Evolutionary conservation across 2,113 vertebrate species (phyloP), one percentile per base, ranked within the genome.

Genomic region (Cyprinodon brontotheroides): DNA sequence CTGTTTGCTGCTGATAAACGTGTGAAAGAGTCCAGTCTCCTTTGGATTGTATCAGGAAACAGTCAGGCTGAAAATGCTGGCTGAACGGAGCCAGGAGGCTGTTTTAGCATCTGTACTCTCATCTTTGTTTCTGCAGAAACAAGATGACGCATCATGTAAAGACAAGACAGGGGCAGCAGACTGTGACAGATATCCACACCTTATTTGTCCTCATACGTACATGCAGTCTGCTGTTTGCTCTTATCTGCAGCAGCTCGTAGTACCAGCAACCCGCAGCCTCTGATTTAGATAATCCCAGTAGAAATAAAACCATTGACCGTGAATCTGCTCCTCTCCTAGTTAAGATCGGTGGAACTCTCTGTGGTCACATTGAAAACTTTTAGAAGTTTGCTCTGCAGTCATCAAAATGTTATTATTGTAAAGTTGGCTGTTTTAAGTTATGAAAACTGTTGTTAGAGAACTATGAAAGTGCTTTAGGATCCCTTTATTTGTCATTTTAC

Each of bases 1-100:
- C 90, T 92, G 93, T 66, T 87, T 65, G 78, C 81, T 74, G 81
- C 83, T 82, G 91, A 93, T 91, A 91, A 91, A 90, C 80, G 85
- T 88, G 69, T 83, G 84, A 86, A 85, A 72, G 85, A 86, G 85
- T 90, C 80, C 43, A 63, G 78, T 90, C 80, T 88, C 86, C 36
- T 3, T 71, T 83, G 88, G 87, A 89, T 90, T 89, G 77, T 85
- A 86, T 91, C 90, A 90, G 89, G 86, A 82, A 38, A 41, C 60
- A 59, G 68, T 78, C 75, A 81, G 45, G 76, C 77, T 75, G 41
- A 4, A 68, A 72, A 83, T 12, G 15, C 15, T 80, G 85, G 83
- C 87, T 85, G 67, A 2, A 13, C 61, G 62, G 40, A 62, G 68
- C 11, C 61, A 41, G 80, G 66, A 78, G 59, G 22, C 1, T 10